phyloP scores from a whole-genome alignment of 2,113 vertebrate species.

The Podiceps cristatus region DNA sequence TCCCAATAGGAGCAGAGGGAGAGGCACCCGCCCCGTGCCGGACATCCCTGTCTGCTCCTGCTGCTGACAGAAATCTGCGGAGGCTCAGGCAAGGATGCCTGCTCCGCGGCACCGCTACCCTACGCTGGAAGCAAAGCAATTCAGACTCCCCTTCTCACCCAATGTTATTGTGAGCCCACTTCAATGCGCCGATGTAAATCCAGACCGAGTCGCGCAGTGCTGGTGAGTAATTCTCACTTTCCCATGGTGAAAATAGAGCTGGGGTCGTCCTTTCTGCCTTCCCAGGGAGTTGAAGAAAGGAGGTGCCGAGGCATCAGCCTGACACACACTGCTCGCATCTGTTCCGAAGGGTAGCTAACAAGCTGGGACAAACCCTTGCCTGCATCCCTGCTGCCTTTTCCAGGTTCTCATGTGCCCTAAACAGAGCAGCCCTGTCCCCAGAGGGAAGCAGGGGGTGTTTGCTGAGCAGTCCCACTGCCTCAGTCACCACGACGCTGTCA shows the following conservation, averaged over 20 bases:
- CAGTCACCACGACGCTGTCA: neutral
- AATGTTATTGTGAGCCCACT: neutral
- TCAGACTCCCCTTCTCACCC: neutral
- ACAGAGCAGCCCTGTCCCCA: neutral
- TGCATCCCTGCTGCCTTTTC: neutral
- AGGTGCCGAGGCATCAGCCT: neutral
- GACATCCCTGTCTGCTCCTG: neutral
- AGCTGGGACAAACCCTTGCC: neutral
- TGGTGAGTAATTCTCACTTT: constrained; percentile 44
- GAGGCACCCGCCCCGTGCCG: rapidly evolving
- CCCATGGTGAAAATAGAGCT: constrained; percentile 27
- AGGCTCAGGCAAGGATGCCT: neutral
- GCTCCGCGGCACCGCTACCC: rapidly evolving
- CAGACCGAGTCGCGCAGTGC: neutral
- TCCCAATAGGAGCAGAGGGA: neutral
- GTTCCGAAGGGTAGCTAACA: neutral
- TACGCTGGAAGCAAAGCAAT: neutral
- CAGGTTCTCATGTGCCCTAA: neutral
- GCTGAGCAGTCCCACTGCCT: neutral
- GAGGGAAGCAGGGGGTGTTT: neutral
- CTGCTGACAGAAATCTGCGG: neutral
- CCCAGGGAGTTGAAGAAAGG: neutral
- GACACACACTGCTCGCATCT: neutral
- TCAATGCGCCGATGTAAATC: neutral
- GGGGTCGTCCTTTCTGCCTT: constrained; percentile 5